Evolutionary conservation across 2,888 invertebrate genomes (phyloP), one percentile per base, ranked within the genome.

Genomic region (Cephus pygmeus): DNA sequence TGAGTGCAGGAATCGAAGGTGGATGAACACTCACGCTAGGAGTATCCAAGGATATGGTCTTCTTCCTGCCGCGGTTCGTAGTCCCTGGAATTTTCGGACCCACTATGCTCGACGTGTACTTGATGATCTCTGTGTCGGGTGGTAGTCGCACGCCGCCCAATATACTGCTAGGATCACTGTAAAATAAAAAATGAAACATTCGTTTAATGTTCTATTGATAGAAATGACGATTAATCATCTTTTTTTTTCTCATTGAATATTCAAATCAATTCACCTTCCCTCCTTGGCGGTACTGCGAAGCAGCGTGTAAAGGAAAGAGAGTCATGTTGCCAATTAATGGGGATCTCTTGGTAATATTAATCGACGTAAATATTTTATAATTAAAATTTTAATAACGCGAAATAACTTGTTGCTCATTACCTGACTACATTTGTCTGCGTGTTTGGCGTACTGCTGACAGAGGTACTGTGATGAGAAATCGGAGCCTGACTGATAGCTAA

Each of bases 111-210:
- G 97, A 97, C 83, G 97, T 97, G 91, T 97, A 97, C 92, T 97
- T 97, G 90, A 97, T 97, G 83, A 97, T 97, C 92, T 97, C 97
- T 73, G 97, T 97, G 90, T 97, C 97, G 69, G 97, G 97, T 83
- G 97, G 97, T 86, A 97, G 92, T 81, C 97, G 94, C 75, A 97
- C 97, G 69, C 96, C 96, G 80, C 97, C 97, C 89, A 97, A 92
- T 90, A 97, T 95, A 87, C 97, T 96, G 84, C 96, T 94, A 80
- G 96, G 96, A 92, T 96, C 96, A 92, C 96, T 97, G 92, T 15
- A 92, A 91, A 23, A 56, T 56, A 11, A 34, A 4, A 56, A 23
- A 15, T 23, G 2, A 23, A 56, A 9, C 23, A 56, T 56, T 23
- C 23, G 23, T 9, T 56, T 56, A 56, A 23, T 23, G 23, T 9